phyloP scores from a whole-genome alignment of 1,140 invertebrate species.

The Apolygus lucorum region DNA sequence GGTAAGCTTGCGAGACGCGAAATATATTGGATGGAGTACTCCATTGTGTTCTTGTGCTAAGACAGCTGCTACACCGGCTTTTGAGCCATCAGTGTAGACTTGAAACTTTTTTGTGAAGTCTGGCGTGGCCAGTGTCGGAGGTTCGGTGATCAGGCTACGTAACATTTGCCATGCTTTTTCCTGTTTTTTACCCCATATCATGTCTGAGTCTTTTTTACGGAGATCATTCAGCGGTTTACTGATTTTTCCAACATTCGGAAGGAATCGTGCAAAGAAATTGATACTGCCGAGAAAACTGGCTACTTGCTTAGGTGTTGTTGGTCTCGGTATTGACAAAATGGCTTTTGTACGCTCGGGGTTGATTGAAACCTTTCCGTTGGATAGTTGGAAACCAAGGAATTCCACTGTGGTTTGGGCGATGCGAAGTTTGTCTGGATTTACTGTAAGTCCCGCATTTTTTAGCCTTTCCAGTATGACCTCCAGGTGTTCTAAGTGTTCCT shows the following conservation, averaged over 20 bases:
- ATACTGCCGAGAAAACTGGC: conserved; percentile 1
- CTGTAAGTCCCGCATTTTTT: neutral
- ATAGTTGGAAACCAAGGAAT: neutral
- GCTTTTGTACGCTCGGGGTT: neutral
- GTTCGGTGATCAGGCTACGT: neutral
- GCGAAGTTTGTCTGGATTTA: neutral
- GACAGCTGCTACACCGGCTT: neutral
- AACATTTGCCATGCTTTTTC: neutral
- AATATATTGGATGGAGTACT: neutral
- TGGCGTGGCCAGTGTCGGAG: neutral
- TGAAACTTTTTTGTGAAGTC: neutral
- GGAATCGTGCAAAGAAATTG: neutral
- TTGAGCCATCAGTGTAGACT: conserved; percentile 4
- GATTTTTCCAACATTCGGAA: neutral
- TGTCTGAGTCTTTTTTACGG: neutral
- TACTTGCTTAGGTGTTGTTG: neutral
- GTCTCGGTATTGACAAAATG: neutral
- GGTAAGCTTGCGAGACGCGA: neutral
- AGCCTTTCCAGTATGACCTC: neutral
- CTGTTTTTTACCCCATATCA: neutral
- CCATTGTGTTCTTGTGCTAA: neutral
- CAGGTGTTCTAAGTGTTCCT: neutral
- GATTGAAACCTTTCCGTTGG: neutral
- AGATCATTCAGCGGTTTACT: neutral
- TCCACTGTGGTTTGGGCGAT: neutral